Evolutionary conservation across 2,797 vertebrate genomes (phyloP), one percentile per base, ranked within the genome.

Genomic region (Pitangus sulphuratus): DNA sequence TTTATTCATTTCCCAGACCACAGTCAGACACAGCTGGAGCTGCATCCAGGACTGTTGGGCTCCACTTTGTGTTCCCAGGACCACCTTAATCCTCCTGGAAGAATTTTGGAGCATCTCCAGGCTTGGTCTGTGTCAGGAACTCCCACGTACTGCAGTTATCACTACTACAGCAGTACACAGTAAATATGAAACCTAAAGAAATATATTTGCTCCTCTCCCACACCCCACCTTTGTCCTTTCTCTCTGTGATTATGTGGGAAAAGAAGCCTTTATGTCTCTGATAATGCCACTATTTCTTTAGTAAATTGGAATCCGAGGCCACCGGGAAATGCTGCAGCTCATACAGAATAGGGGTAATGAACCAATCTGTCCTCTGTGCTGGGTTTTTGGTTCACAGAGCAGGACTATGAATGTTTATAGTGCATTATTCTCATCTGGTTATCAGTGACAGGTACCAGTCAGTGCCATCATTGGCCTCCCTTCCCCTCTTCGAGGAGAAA

Each of bases 251-350:
- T 66, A 48, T 45, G 53, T 57, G 76, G 45, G 42, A 61, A 90
- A 71, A 87, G n/a, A 74, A 83, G 53, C 53, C 37, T 86, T 82
- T 85, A 83, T 83, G 68, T 53, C 48, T 85, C 75, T 58, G 76
- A 65, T 92, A 95, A 94, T 81, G 81, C 68, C 85, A 71, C 79
- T 80, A 31, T 80, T 90, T 74, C 75, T 56, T 91, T 45, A 30
- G 78, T 76, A 91, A 91, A 95, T 64, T 86, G 88, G 85, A 88
- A 90, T 65, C 13, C 16, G 31, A 86, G 76, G 60, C 88, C 40
- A 1, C 15, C 15, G 33, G 87, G 82, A 76, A 71, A 84, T 54
- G 81, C 89, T 26, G 19, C 68, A 82, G 65, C 60, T 84, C 72
- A 44, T 77, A 24, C 6, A 62, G 70, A 64, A 28, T 35, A n/a